Percentiles rank a stretch among this genome's conserved stretches.
phyloP scores from a whole-genome alignment of 2,797 vertebrate genomes.

The Zenarchopterus dispar region DNA sequence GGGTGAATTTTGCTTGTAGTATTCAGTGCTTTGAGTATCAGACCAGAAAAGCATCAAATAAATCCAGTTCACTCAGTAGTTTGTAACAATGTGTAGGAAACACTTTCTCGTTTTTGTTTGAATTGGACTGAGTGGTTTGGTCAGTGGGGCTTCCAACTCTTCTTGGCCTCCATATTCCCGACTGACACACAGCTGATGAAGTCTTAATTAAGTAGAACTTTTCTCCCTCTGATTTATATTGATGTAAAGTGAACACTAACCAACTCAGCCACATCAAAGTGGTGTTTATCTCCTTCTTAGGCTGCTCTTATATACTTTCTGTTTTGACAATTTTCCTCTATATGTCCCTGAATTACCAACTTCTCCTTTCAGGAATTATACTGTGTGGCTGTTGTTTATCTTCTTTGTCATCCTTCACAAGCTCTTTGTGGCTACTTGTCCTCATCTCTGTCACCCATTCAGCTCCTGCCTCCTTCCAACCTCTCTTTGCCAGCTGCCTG shows the following conservation, averaged over 20 bases:
- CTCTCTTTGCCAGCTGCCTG: constrained; percentile 63
- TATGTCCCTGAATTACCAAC: too few species aligned
- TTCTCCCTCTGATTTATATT: constrained; percentile 96
- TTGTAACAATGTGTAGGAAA: constrained; percentile 32
- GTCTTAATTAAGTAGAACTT: constrained; percentile 97
- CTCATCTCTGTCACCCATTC: constrained; percentile 49
- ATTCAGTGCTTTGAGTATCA: too few species aligned
- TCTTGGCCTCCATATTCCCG: constrained; percentile 82
- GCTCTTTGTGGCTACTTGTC: constrained; percentile 32
- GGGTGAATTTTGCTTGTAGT: too few species aligned
- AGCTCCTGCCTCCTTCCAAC: constrained; percentile 37
- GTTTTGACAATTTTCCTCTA: constrained; percentile 3
- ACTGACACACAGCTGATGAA: constrained; percentile 93
- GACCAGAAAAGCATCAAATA: too few species aligned
- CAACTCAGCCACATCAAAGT: constrained; percentile 81
- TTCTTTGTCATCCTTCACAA: constrained; percentile 4
- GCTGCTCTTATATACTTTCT: constrained; percentile 7
- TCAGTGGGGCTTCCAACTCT: constrained; percentile 56
- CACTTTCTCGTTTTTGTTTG: constrained; percentile 48
- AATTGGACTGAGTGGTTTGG: constrained; percentile 43
- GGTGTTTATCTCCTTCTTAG: constrained; percentile 21
- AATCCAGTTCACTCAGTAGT: too few species aligned
- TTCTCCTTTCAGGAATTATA: constrained; percentile 15
- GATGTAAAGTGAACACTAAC: constrained; percentile 85
- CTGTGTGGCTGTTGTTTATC: constrained; percentile 30